phyloP scores from a whole-genome alignment of 2,113 vertebrate species.

The Cariama cristata region DNA sequence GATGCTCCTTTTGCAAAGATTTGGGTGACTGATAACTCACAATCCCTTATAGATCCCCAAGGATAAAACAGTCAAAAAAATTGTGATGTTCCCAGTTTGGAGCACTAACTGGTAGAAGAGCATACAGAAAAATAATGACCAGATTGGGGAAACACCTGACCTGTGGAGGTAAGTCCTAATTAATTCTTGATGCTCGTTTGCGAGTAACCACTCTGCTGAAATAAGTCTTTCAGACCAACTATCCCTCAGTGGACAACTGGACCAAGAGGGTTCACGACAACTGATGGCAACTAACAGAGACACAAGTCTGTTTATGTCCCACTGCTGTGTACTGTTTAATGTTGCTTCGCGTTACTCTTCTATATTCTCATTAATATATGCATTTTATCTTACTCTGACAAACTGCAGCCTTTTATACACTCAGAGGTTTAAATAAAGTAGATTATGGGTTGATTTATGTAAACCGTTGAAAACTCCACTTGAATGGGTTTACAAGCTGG shows the following conservation, averaged over 20 bases:
- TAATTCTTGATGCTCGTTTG: neutral
- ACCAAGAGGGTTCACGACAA: neutral
- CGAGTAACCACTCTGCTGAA: neutral
- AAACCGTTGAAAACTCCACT: neutral
- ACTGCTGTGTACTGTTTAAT: neutral
- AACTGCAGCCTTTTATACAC: neutral
- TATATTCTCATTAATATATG: neutral
- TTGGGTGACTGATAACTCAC: neutral
- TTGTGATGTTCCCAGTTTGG: neutral
- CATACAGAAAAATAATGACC: neutral
- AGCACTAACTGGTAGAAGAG: neutral
- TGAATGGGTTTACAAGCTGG: conserved; percentile 7
- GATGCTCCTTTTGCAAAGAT: neutral
- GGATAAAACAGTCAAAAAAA: neutral
- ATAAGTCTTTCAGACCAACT: neutral
- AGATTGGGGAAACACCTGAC: neutral
- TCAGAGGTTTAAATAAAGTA: conserved; percentile 3
- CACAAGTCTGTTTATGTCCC: neutral
- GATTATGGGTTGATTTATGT: conserved; percentile 13
- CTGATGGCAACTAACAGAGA: neutral
- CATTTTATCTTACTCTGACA: neutral
- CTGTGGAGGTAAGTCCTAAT: neutral
- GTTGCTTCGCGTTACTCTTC: neutral
- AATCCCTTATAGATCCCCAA: neutral
- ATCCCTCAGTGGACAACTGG: neutral